A percentile compares a stretch with the other conserved stretches of the same genome.
Evolutionary conservation across 2,888 invertebrate genomes (phyloP).

Genomic region (Amphipyra berbera): DNA sequence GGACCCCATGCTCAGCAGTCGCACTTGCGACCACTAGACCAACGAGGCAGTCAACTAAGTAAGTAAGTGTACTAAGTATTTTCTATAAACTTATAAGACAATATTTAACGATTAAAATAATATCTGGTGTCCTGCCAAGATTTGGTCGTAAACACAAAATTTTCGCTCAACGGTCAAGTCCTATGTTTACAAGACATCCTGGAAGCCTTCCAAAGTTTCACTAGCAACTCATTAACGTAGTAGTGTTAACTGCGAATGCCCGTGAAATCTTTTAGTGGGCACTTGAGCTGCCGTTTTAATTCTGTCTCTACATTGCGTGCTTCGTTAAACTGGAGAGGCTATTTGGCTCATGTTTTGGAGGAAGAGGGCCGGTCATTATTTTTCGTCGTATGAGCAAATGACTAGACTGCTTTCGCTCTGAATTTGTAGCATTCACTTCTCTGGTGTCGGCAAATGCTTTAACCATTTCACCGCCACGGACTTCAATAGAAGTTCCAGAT

Average conservation of each 20-base stretch:
- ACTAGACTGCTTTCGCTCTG: no score
- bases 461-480: no score
- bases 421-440: no score
- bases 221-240: conserved; percentile 81
- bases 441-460: no score
- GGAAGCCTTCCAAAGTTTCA: conserved; percentile 84
- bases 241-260: conserved; percentile 84
- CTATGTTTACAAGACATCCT: conserved; percentile 78
- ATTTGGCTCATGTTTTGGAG: conserved; percentile 79
- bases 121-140: conserved; percentile 36
- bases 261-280: conserved; percentile 83
- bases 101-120: conserved; percentile 31
- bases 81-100: conserved; percentile 7
- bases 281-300: conserved; percentile 81
- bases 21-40: no score
- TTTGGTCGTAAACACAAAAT: conserved; percentile 43
- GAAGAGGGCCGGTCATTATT: conserved; percentile 62
- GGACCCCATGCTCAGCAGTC: no score
- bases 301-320: conserved; percentile 73
- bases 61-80: no score
- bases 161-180: conserved; percentile 54
- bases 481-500: no score
- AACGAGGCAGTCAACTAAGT: no score
- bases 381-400: conserved; percentile 47
- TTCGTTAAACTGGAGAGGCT: conserved; percentile 85